Conservation (phyloP, 37 sponge, comb jelly and placozoan species). For the Aphrocallistes beatrix region DNA sequence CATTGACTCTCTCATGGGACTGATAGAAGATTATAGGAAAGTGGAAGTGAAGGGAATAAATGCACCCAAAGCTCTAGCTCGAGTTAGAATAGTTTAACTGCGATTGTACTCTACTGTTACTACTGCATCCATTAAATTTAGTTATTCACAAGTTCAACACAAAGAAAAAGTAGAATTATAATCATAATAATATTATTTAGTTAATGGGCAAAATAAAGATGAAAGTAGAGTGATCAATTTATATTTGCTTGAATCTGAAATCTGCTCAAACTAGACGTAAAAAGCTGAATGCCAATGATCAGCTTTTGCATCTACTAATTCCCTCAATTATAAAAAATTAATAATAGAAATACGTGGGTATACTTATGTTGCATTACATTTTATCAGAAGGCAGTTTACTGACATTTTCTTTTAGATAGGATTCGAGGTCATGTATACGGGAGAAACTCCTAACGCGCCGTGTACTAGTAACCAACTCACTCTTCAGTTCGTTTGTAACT, state of each 20-base stretch:
- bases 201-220: too few species aligned
- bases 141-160: too few species aligned
- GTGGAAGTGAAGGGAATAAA: slow-evolving; percentile 33
- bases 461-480: neutral
- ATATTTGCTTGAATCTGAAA: too few species aligned
- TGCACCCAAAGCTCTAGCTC: neutral
- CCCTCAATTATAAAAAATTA: neutral
- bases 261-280: too few species aligned
- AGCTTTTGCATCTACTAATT: neutral
- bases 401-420: neutral
- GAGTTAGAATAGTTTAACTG: neutral
- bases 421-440: neutral
- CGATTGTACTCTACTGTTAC: neutral
- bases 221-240: too few species aligned
- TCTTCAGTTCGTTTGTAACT: neutral
- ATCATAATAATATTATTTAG: too few species aligned
- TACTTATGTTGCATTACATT: neutral
- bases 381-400: neutral
- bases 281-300: too few species aligned
- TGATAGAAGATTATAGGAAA: slow-evolving; percentile 55
- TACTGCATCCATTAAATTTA: neutral
- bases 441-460: neutral
- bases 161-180: too few species aligned
- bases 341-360: neutral
- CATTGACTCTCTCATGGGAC: slow-evolving; percentile 47